phyloP scores from a whole-genome alignment of 1,140 invertebrate genomes.

The Popillia japonica region DNA sequence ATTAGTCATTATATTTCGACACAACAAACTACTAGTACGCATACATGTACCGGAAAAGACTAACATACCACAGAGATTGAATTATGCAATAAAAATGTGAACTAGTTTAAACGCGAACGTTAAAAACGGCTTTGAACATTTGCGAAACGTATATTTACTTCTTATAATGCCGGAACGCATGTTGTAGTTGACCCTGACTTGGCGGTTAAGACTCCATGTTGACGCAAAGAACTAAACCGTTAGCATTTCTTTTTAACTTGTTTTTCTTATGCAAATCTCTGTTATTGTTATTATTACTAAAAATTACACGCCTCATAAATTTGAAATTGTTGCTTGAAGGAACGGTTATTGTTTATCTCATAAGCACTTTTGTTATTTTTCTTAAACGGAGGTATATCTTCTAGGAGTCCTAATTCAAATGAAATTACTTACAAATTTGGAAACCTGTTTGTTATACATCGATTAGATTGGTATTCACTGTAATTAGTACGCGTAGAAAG shows the following conservation, averaged over 20 bases:
- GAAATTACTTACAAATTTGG: no score
- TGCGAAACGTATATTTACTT: not conserved
- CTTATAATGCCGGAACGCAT: not conserved
- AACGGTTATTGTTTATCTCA: no score
- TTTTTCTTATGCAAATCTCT: conserved; percentile 14
- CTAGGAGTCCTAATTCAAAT: no score
- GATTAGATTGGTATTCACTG: no score
- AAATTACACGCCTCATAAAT: not conserved
- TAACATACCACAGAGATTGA: not conserved
- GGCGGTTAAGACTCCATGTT: conserved; percentile 22
- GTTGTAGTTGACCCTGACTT: not conserved
- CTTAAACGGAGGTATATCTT: no score
- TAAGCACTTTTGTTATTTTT: no score
- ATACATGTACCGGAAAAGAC: not conserved
- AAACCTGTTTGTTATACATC: no score
- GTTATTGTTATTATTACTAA: conserved; percentile 6
- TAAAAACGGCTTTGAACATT: conserved; percentile 2
- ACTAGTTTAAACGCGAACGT: conserved; percentile 1
- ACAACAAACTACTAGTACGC: not conserved
- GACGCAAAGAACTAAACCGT: conserved; percentile 27
- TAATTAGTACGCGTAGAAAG: no score
- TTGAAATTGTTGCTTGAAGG: no score
- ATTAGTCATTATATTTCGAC: not conserved
- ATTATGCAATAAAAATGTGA: conserved; percentile 15
- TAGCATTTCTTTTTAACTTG: not conserved